Percentiles rank a stretch among this genome's conserved stretches.
phyloP scores from a whole-genome alignment of 2,888 invertebrate genomes.

The Zhuqinia jingwanae region DNA sequence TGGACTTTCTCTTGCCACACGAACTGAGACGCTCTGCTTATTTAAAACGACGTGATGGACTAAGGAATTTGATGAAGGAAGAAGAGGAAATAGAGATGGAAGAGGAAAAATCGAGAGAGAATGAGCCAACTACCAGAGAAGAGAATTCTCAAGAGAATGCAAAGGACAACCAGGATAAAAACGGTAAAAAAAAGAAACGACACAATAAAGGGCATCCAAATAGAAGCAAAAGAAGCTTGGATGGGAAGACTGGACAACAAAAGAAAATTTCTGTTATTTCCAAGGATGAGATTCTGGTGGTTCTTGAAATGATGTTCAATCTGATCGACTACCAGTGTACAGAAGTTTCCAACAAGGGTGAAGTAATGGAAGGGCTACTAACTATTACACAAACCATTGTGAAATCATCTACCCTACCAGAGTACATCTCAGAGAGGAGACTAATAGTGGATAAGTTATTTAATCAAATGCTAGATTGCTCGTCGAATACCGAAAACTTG shows the following conservation, averaged over 20 bases:
- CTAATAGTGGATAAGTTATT: slow-evolving; percentile 23
- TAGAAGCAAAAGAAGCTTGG: background rate
- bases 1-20: slow-evolving; percentile 46
- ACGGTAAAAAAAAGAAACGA: background rate
- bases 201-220: slow-evolving; percentile 20
- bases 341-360: background rate
- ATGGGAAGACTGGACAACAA: background rate
- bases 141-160: background rate
- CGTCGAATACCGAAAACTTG: slow-evolving; percentile 4
- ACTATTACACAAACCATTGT: slow-evolving; percentile 11
- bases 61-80: background rate
- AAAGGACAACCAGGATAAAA: background rate
- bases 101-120: slow-evolving; percentile 40
- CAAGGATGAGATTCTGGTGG: slow-evolving; percentile 44
- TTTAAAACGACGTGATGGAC: slow-evolving; percentile 11
- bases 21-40: slow-evolving; percentile 46
- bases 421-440: slow-evolving; percentile 20
- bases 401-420: background rate
- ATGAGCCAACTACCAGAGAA: background rate
- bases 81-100: slow-evolving; percentile 25
- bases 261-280: background rate
- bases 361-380: slow-evolving; percentile 15
- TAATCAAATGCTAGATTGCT: slow-evolving; percentile 27
- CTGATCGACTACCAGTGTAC: slow-evolving; percentile 27
- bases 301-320: slow-evolving; percentile 50